Conservation (phyloP, 2,888 invertebrate genomes). For the Galerucella pusilla region DNA sequence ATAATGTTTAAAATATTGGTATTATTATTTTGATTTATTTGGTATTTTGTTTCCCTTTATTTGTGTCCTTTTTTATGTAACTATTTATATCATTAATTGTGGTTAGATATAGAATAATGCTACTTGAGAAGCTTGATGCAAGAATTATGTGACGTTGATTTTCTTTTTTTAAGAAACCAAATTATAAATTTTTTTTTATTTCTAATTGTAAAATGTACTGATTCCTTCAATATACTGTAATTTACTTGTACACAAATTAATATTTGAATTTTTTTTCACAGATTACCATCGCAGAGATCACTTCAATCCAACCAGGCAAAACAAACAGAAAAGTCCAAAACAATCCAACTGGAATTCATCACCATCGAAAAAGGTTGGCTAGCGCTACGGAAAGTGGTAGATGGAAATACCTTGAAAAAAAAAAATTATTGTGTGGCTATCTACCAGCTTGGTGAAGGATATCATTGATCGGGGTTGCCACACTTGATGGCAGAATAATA, state of each 20-base stretch:
- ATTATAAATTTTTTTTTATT: too few relatives aligned
- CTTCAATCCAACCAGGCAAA: conserved; percentile 11
- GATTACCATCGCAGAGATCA: conserved; percentile 19
- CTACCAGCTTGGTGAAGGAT: conserved; percentile 18
- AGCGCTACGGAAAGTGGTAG: not conserved
- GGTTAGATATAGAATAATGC: too few relatives aligned
- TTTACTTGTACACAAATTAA: not conserved
- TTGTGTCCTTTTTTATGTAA: too few relatives aligned
- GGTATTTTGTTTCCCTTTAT: too few relatives aligned
- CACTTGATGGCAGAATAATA: not conserved
- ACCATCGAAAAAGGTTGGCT: conserved; percentile 31
- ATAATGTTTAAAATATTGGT: too few relatives aligned
- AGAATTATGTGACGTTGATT: too few relatives aligned
- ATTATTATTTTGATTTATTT: too few relatives aligned
- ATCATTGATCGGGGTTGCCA: conserved; percentile 4
- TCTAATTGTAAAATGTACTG: too few relatives aligned
- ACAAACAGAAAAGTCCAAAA: conserved; percentile 11
- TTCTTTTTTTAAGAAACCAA: too few relatives aligned
- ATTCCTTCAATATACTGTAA: not conserved
- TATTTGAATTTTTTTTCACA: conserved; percentile 10
- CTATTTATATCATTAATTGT: too few relatives aligned
- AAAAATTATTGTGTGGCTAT: conserved; percentile 5
- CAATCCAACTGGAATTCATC: conserved; percentile 20
- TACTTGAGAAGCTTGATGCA: too few relatives aligned
- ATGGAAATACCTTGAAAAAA: not conserved